Conservation (phyloP, 1,140 invertebrate species). For the Bombus affinis region DNA sequence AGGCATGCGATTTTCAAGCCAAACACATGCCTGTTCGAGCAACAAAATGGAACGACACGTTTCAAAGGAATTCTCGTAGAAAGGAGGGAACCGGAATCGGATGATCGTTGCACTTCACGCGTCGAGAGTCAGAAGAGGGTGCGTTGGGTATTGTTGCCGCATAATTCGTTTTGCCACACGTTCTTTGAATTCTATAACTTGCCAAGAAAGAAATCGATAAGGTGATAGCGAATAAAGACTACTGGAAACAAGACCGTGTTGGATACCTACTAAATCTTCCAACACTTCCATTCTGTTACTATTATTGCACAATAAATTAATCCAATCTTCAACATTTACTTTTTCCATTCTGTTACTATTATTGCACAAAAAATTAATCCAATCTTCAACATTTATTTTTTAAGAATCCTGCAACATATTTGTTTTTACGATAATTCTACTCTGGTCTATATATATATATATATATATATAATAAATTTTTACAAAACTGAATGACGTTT, state of each 20-base stretch:
- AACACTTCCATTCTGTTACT: background rate
- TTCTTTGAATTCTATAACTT: background rate
- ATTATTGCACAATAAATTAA: background rate
- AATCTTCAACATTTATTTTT: background rate
- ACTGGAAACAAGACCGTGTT: no score
- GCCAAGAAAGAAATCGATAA: background rate
- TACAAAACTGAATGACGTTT: background rate
- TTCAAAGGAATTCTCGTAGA: conserved; percentile 6
- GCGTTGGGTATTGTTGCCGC: conserved; percentile 4
- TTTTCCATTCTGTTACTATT: no score
- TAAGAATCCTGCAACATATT: no score
- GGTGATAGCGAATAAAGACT: background rate
- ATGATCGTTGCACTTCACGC: conserved; percentile 14
- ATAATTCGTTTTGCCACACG: conserved; percentile 7
- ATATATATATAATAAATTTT: background rate
- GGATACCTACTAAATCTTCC: background rate
- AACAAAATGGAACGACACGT: background rate
- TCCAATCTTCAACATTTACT: no score
- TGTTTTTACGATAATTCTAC: no score
- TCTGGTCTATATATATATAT: no score
- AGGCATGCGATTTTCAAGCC: background rate
- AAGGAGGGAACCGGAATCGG: background rate
- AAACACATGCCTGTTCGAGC: background rate
- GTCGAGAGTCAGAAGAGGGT: background rate
- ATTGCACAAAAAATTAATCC: background rate